These are phyloP conservation scores for Galaxias olidus DNA, from an alignment of 2,797 vertebrate genomes.

Conservation along the genomic window DNA sequence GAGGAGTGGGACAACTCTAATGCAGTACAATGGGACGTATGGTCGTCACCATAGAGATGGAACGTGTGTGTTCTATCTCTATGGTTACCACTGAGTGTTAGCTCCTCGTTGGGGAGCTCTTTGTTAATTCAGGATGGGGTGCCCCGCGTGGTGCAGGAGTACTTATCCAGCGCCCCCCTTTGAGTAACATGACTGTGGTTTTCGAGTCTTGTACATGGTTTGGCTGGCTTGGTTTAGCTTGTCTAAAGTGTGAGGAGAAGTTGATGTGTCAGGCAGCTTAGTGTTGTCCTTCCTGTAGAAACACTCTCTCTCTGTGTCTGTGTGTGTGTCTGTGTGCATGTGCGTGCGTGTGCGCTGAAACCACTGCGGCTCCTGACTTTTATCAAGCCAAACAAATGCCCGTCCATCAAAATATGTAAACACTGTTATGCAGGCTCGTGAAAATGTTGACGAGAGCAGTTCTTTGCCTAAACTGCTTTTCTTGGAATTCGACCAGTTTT, in stretches of 20 bases:
- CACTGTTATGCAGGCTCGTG: conserved; percentile 20
- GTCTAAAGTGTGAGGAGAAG: no score
- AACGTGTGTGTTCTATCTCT: no score
- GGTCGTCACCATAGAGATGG: no score
- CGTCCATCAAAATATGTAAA: conserved; percentile 38
- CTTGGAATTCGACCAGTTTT: conserved; percentile 43
- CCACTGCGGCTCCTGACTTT: conserved; percentile 30
- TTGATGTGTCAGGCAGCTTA: no score
- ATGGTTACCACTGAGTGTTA: no score
- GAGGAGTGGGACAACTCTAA: no score
- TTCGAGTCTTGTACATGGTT: background rate
- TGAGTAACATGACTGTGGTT: conserved; percentile 22
- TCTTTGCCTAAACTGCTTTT: conserved; percentile 46
- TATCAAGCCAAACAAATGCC: conserved; percentile 49
- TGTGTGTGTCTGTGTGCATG: no score
- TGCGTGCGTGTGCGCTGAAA: conserved; percentile 1
- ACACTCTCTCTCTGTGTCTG: background rate
- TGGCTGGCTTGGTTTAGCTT: no score
- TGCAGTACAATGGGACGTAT: no score
- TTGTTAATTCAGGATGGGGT: no score
- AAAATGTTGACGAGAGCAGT: conserved; percentile 32
- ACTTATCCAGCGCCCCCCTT: conserved; percentile 3
- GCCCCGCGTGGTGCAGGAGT: background rate
- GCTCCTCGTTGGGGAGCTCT: no score
- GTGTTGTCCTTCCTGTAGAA: conserved; percentile 19